Evolutionary conservation across 2,113 vertebrate genomes (phyloP).

Genomic region (Trochalopteron elliotii): DNA sequence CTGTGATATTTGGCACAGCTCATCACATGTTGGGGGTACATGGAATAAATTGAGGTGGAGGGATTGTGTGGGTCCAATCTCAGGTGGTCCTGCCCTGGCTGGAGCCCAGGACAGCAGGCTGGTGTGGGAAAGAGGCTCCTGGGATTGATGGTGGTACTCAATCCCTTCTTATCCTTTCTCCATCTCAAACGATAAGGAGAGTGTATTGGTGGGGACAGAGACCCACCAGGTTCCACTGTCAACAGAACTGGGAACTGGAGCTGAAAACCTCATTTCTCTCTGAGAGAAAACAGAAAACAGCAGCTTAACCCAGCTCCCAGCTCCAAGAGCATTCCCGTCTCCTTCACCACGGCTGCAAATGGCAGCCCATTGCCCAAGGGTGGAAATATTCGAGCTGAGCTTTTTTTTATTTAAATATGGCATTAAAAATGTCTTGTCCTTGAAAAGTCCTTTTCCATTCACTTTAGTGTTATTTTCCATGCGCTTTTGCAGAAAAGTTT

Average conservation of each 20-base stretch:
- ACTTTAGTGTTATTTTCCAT: neutral
- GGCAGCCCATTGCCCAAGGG: neutral
- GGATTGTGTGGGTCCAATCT: neutral
- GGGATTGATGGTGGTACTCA: neutral
- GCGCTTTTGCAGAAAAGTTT: neutral
- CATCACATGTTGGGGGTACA: accelerated
- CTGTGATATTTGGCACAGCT: neutral
- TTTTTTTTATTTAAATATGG: neutral
- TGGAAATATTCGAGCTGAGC: neutral
- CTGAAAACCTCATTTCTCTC: neutral
- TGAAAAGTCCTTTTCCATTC: neutral
- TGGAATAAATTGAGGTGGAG: neutral
- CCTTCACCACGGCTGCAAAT: neutral
- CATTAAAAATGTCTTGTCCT: neutral
- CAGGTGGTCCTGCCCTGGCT: neutral
- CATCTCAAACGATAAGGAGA: neutral
- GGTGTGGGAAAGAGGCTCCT: neutral
- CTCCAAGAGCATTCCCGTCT: neutral
- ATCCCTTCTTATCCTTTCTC: neutral
- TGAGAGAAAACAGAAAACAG: neutral
- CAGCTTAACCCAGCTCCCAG: neutral
- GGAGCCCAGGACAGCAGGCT: neutral
- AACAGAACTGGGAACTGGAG: neutral
- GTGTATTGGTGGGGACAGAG: neutral
- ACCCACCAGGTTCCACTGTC: accelerated